Base-by-base conservation (phyloP, 2,113 vertebrate genomes). In the Anarrhichthys ocellatus region DNA sequence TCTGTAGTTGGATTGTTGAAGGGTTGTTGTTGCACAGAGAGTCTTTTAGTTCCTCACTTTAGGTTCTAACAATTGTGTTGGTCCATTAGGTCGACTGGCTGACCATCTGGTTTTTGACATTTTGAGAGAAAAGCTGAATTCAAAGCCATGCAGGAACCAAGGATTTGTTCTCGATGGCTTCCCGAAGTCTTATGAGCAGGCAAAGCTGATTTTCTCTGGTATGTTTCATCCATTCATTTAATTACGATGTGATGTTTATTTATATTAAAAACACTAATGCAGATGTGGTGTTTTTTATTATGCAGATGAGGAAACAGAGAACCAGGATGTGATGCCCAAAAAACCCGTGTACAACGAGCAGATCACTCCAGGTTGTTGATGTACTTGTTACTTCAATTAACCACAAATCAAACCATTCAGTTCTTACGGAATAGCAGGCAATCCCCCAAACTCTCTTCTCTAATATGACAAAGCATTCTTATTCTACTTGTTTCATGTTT, bases 121-220 rank as follows among this genome's bases (percentile, higher is more conserved):
- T 80, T 48, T 99, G 61, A 96, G 88, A 87, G 96, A 97, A 58
- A 99, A 96, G 76, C 94, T 99, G 32, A 95, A 90, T 78, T 97
- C 98, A 15, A 96, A 95, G 89, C 96, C 96, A 17, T 99, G 97
- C 78, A 96, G 82, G 73, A 99, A 99, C 86, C 97, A 99, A 65
- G 98, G 98, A 9, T 99, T 96, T 87, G 86, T 99, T 88, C 93
- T 99, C 38, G 97, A 99, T 81, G 98, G 96, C 6, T 98, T 94
- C 80, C 97, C 96, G 1, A 93, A 96, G 83, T 96, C 95, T 5
- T 97, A 96, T 13, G 87, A 95, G 1, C 95, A 98, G 85, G 98
- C 97, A 42, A 93, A 89, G 79, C 88, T 94, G 6, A 92, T 98
- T 65, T 99, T 99, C 89, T 90, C 29, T 10, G 92, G 98, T 98